These are phyloP conservation scores for Eubasilissa regina DNA, from an alignment of 1,140 invertebrate genomes.

Conservation along the genomic window DNA sequence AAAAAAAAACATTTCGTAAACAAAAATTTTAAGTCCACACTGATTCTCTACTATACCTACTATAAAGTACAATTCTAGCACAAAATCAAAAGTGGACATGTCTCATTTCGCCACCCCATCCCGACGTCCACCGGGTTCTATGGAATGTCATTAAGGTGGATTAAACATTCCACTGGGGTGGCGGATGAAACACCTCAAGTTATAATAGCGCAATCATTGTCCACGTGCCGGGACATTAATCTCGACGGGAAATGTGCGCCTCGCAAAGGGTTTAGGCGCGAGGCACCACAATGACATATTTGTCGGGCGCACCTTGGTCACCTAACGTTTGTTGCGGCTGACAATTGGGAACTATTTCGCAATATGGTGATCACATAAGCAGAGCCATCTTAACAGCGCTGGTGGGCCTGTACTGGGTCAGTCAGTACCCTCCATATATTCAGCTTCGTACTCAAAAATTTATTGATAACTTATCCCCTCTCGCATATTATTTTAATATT, in stretches of 20 bases:
- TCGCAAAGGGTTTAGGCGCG: background rate
- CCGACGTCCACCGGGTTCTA: background rate
- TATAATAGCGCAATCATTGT: slow-evolving; percentile 59
- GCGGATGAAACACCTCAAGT: slow-evolving; percentile 52
- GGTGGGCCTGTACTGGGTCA: background rate
- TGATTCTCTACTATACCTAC: too few species aligned
- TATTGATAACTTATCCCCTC: background rate
- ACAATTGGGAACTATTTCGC: slow-evolving; percentile 15
- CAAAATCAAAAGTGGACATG: slow-evolving; percentile 21
- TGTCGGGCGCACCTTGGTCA: slow-evolving; percentile 25
- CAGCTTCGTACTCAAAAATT: background rate
- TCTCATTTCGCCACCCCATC: background rate
- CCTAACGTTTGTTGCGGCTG: slow-evolving; percentile 11
- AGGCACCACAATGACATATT: slow-evolving; percentile 42
- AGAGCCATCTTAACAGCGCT: too few species aligned
- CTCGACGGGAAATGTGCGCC: slow-evolving; percentile 50
- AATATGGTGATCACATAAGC: background rate
- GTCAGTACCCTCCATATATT: background rate
- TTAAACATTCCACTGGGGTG: slow-evolving; percentile 53
- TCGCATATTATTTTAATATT: too few species aligned
- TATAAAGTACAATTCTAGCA: background rate
- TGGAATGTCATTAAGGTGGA: slow-evolving; percentile 60
- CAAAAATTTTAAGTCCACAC: too few species aligned
- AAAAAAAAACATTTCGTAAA: too few species aligned
- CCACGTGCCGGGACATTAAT: slow-evolving; percentile 58